These are phyloP conservation scores for Sebastes miniatus DNA, from an alignment of 2,797 vertebrate genomes.

Conservation along the genomic window DNA sequence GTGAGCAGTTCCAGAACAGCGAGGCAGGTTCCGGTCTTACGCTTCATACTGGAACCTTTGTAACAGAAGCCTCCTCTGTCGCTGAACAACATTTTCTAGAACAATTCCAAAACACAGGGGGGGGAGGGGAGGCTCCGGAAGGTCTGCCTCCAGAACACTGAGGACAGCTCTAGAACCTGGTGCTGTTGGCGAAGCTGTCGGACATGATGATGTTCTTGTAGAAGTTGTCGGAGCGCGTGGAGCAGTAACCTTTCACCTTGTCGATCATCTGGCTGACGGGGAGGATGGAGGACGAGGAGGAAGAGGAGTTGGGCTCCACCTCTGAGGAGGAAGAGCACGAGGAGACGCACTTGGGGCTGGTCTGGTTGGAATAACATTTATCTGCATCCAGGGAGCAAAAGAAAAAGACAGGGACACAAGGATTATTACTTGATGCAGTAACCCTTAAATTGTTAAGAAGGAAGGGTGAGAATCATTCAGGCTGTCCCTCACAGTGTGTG, in stretches of 20 bases:
- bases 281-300: slow-evolving; percentile 89
- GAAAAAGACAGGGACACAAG: neutral
- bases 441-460: neutral
- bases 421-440: neutral
- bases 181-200: slow-evolving; percentile 92
- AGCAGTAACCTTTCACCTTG: slow-evolving; percentile 95
- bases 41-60: neutral
- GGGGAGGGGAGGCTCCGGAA: neutral
- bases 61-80: slow-evolving; percentile 58
- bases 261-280: slow-evolving; percentile 95
- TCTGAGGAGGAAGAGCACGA: slow-evolving; percentile 78
- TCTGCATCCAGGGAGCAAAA: slow-evolving; percentile 73
- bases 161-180: slow-evolving; percentile 86
- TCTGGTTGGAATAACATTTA: slow-evolving; percentile 84
- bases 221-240: slow-evolving; percentile 92
- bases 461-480: neutral
- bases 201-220: slow-evolving; percentile 98
- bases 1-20: neutral
- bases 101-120: neutral
- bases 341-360: slow-evolving; percentile 82
- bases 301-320: slow-evolving; percentile 79
- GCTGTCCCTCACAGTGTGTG: neutral
- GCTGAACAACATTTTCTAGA: slow-evolving; percentile 54
- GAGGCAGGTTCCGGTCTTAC: neutral
- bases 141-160: neutral